Evolutionary conservation across 1,140 invertebrate species (phyloP), one percentile per base, ranked within the genome.

Genomic region (Zaprionus capensis): DNA sequence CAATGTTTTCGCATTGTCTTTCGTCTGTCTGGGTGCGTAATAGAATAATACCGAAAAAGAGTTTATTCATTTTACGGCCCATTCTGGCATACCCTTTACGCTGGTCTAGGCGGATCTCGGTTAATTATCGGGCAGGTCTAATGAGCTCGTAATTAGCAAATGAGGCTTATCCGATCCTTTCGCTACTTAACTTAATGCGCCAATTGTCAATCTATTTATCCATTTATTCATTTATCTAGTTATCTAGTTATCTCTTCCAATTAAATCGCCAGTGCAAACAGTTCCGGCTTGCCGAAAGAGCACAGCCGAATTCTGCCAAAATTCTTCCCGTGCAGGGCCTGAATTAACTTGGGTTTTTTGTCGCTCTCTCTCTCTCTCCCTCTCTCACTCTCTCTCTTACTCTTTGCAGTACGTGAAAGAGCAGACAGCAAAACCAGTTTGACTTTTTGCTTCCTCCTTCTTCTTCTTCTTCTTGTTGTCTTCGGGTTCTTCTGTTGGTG

Each of bases 41-140:
- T 86, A 84, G 78, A 78, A 81, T 84, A 87, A 88, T 83, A 64
- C 65, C 65, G 36, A 84, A 81, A 87, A 84, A 88, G 83, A 88
- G 83, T 24, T 88, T 88, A 84, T 87, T 88, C 88, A 88, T 87
- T 84, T 81, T 78, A 88, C 82, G 77, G 72, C 79, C 82, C 71
- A 81, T 85, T 28, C 51, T 34, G 17, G 46, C 36, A 87, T 24
- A 51, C 46, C 46, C 46, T 49, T 20, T 20, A 49, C 46, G 4
- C 46, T 24, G 46, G 46, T 14, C 46, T 24, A 67, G 38, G 14
- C 65, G 55, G 28, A 56, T 36, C 51, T 28, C 63, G 38, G 31
- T 63, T 69, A 66, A 63, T 73, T 76, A 44, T 70, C 20, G 26
- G 67, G 53, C 17, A 11, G 17, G 49, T 76, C 57, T 76, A 83